Evolutionary conservation across 2,888 invertebrate genomes (phyloP).

Genomic region (Mimachlamys varia): DNA sequence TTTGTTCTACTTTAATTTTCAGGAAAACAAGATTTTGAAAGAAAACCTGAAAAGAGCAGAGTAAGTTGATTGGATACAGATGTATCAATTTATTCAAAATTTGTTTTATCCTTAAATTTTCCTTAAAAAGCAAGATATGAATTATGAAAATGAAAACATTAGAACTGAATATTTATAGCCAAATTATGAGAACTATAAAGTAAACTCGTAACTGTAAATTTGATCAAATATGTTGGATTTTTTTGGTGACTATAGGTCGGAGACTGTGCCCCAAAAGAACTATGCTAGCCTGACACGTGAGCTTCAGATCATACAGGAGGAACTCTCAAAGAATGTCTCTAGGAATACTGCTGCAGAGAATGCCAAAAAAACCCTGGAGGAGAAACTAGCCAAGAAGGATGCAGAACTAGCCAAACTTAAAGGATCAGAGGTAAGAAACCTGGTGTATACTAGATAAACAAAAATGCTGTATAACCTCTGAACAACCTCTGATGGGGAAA

Average conservation of each 20-base stretch:
- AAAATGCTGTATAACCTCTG: no score
- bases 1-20: conserved; percentile 42
- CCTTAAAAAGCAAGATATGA: no score
- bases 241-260: conserved; percentile 59
- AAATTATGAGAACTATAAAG: no score
- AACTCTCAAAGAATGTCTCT: conserved; percentile 70
- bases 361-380: conserved; percentile 69
- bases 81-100: not conserved
- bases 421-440: conserved; percentile 63
- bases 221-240: not conserved
- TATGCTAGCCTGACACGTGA: conserved; percentile 70
- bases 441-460: no score
- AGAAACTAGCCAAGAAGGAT: conserved; percentile 69
- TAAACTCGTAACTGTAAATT: no score
- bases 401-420: conserved; percentile 72
- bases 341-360: conserved; percentile 73
- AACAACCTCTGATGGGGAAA: no score
- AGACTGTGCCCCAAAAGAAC: conserved; percentile 64
- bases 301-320: conserved; percentile 76
- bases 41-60: conserved; percentile 69
- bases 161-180: no score
- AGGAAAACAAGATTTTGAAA: conserved; percentile 77
- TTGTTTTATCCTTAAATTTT: not conserved
- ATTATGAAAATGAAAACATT: no score
- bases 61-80: conserved; percentile 62